Conservation (phyloP, 1,140 invertebrate genomes). For the Ditylenchus dipsaci region DNA sequence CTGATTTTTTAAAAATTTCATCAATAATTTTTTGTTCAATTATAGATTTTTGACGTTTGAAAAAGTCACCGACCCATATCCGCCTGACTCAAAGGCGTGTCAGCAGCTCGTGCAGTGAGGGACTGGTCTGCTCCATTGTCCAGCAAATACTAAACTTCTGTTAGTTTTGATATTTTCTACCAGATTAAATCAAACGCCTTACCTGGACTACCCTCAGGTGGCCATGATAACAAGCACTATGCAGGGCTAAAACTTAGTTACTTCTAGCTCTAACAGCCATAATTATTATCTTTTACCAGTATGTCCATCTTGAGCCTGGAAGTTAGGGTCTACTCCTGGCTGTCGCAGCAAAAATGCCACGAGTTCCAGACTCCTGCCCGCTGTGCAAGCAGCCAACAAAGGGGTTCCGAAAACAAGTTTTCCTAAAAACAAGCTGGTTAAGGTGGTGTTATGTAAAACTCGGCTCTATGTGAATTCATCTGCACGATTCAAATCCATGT, state of each 20-base stretch:
- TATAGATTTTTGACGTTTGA: background rate
- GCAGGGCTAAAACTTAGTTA: constrained; percentile 56
- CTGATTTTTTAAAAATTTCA: too few species aligned
- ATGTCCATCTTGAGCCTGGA: constrained; percentile 62
- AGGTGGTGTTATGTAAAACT: background rate
- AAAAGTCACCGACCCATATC: constrained; percentile 4
- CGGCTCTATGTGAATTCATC: background rate
- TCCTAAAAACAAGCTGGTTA: constrained; percentile 33
- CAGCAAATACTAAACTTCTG: constrained; percentile 57
- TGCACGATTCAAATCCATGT: too few species aligned
- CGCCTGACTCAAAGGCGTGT: constrained; percentile 13
- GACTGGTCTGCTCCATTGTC: constrained; percentile 63
- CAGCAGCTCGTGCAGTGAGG: constrained; percentile 58
- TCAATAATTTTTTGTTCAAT: too few species aligned
- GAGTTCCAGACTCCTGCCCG: constrained; percentile 61
- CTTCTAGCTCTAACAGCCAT: too few species aligned
- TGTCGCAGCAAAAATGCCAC: constrained; percentile 61
- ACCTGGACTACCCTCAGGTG: constrained; percentile 61
- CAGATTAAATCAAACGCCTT: too few species aligned
- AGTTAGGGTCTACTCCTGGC: constrained; percentile 60
- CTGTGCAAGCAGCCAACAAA: constrained; percentile 62
- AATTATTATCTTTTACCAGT: too few species aligned
- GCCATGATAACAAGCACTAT: constrained; percentile 63
- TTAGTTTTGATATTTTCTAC: too few species aligned
- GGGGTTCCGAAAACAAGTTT: constrained; percentile 62